These are phyloP conservation scores for Achlya flavicornis DNA, from an alignment of 2,888 invertebrate species.

Conservation along the genomic window DNA sequence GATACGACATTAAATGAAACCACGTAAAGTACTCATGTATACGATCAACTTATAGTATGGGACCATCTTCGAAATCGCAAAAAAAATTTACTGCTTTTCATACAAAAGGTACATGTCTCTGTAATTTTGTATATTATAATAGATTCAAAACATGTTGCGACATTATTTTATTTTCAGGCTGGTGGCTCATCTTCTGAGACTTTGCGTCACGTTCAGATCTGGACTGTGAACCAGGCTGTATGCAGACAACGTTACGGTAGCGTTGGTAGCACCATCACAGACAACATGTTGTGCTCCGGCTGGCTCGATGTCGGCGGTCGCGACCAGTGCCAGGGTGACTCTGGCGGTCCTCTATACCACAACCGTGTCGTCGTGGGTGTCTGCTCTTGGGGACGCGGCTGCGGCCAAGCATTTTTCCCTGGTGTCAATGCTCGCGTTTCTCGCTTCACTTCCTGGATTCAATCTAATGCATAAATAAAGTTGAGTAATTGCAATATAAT, in stretches of 20 bases:
- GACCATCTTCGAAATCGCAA: too few relatives aligned
- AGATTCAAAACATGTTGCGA: too few relatives aligned
- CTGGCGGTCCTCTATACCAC: too few relatives aligned
- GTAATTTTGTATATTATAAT: too few relatives aligned
- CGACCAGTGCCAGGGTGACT: too few relatives aligned
- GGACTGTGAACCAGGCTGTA: constrained; percentile 42
- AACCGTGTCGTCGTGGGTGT: too few relatives aligned
- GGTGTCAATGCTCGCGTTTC: constrained; percentile 43
- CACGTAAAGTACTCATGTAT: too few relatives aligned
- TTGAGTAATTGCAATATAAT: too few relatives aligned
- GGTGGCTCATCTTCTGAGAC: constrained; percentile 40
- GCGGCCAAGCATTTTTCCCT: constrained; percentile 40
- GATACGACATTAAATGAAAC: too few relatives aligned
- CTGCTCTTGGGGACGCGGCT: constrained; percentile 17
- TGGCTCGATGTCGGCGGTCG: constrained; percentile 49
- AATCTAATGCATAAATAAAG: background rate
- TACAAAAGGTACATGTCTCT: too few relatives aligned
- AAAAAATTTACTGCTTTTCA: too few relatives aligned
- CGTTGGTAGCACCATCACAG: constrained; percentile 32
- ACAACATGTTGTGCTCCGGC: constrained; percentile 53
- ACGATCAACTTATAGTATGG: too few relatives aligned
- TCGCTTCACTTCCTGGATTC: constrained; percentile 37
- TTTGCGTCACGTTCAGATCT: constrained; percentile 48
- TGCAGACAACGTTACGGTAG: constrained; percentile 39
- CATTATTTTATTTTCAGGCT: constrained; percentile 21